phyloP scores from a whole-genome alignment of 2,113 vertebrate genomes.

The Lasiurus cinereus region DNA sequence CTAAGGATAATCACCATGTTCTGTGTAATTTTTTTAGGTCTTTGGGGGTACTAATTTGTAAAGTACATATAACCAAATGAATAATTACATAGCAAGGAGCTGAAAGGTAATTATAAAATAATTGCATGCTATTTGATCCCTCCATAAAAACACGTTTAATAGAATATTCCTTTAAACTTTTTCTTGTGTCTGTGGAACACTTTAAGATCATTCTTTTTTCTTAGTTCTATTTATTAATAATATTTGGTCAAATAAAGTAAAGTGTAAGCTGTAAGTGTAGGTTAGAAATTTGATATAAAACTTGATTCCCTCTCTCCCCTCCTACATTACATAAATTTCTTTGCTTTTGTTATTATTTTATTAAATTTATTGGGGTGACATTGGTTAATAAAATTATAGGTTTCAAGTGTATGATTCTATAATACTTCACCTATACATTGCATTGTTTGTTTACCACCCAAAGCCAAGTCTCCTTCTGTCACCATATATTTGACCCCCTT shows the following conservation, averaged over 20 bases:
- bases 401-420: background rate
- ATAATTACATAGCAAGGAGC: constrained; percentile 71
- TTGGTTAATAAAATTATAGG: background rate
- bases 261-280: background rate
- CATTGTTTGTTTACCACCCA: background rate
- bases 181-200: constrained; percentile 35
- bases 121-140: constrained; percentile 68
- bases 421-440: background rate
- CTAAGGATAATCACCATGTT: constrained; percentile 72
- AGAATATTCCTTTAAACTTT: constrained; percentile 58
- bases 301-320: background rate
- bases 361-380: background rate
- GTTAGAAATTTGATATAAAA: background rate
- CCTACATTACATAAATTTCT: background rate
- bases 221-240: constrained; percentile 4
- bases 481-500: background rate
- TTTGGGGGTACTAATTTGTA: constrained; percentile 74
- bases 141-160: constrained; percentile 61
- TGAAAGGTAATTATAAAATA: constrained; percentile 76
- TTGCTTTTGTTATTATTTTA: background rate
- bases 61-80: constrained; percentile 72
- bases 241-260: constrained; percentile 54
- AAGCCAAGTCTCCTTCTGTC: background rate
- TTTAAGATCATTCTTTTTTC: constrained; percentile 20
- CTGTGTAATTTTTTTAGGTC: constrained; percentile 65